Conservation (phyloP, 1,140 invertebrate species). For the Leptonema lineaticorne region DNA sequence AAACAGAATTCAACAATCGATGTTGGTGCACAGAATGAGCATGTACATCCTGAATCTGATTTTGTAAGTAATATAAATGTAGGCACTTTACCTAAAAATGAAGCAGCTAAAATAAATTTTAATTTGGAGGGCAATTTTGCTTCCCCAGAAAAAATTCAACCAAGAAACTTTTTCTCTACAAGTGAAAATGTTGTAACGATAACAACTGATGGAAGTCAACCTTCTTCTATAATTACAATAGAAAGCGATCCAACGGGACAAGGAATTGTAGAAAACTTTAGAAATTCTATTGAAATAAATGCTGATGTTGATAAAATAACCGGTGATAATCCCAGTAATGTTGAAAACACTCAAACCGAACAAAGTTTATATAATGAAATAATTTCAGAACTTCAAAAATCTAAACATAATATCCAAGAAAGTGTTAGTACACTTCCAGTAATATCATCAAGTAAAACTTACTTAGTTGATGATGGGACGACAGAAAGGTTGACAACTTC, state of each 20-base stretch:
- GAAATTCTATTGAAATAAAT: slow-evolving; percentile 56
- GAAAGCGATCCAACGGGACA: slow-evolving; percentile 36
- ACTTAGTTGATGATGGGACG: slow-evolving; percentile 29
- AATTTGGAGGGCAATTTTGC: slow-evolving; percentile 25
- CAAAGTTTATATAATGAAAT: slow-evolving; percentile 38
- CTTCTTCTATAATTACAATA: slow-evolving; percentile 42
- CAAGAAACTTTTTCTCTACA: slow-evolving; percentile 37
- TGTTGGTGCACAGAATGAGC: slow-evolving; percentile 36
- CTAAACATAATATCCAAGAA: slow-evolving; percentile 21
- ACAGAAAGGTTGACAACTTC: neutral
- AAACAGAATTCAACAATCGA: slow-evolving; percentile 43
- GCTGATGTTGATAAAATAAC: slow-evolving; percentile 46
- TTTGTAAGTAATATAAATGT: slow-evolving; percentile 54
- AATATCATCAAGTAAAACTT: slow-evolving; percentile 28
- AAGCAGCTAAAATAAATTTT: slow-evolving; percentile 36
- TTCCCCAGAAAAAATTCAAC: slow-evolving; percentile 22
- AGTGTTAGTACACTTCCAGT: neutral
- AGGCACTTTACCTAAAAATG: slow-evolving; percentile 52
- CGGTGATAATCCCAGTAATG: neutral
- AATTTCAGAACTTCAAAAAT: slow-evolving; percentile 34
- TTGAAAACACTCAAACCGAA: slow-evolving; percentile 14
- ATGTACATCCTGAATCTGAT: slow-evolving; percentile 46
- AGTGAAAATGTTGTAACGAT: slow-evolving; percentile 52
- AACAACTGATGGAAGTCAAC: slow-evolving; percentile 45
- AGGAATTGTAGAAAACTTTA: slow-evolving; percentile 43